phyloP scores from a whole-genome alignment of 2,797 vertebrate species.

The Cyprinella venusta region DNA sequence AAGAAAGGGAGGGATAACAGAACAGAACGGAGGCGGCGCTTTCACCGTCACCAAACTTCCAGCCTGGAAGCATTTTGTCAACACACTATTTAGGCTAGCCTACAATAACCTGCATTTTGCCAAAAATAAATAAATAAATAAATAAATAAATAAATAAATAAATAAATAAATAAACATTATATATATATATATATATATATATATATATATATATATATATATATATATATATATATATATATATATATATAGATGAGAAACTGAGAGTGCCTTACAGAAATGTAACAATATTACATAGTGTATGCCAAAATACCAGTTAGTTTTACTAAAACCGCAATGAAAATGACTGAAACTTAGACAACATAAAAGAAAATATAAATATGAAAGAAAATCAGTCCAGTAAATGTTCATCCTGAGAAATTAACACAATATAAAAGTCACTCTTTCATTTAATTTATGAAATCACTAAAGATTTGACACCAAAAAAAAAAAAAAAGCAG shows the following conservation, averaged over 20 bases:
- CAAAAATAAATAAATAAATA: too few relatives aligned
- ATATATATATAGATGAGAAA: not conserved
- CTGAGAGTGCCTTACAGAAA: not conserved
- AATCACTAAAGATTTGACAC: not conserved
- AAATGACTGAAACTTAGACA: not conserved
- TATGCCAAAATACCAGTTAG: not conserved
- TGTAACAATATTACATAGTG: not conserved
- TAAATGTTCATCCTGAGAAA: too few relatives aligned
- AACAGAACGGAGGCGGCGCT: conserved; percentile 28
- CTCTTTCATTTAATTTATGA: not conserved
- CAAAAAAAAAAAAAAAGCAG: not conserved
- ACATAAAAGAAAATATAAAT: too few relatives aligned
- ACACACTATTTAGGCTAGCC: too few relatives aligned
- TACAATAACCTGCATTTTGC: not conserved
- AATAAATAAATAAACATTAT: too few relatives aligned
- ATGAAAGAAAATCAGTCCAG: too few relatives aligned
- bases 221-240: too few relatives aligned
- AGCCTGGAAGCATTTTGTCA: conserved; percentile 51
- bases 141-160: not conserved
- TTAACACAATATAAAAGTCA: not conserved
- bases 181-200: too few relatives aligned
- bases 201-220: too few relatives aligned
- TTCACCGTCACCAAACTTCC: conserved; percentile 44
- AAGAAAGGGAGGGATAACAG: conserved; percentile 56
- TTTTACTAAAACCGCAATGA: not conserved